A percentile compares a stretch with the other conserved stretches of the same genome.
phyloP scores from a whole-genome alignment of 2,113 vertebrate species.

The Rissa tridactyla region DNA sequence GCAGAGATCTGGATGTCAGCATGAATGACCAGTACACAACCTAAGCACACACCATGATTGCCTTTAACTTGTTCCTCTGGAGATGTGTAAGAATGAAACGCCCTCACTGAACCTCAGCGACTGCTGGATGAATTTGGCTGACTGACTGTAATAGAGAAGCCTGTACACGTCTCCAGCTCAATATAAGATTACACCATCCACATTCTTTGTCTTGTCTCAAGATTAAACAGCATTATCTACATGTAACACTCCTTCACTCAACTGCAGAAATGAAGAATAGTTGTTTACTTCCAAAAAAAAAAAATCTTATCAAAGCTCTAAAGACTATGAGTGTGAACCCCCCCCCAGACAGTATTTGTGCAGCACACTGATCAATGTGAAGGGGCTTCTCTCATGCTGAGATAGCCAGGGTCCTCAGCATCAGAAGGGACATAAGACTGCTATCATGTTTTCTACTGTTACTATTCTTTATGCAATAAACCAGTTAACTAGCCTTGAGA shows the following conservation, averaged over 20 bases:
- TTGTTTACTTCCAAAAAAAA: not conserved
- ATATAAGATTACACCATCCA: not conserved
- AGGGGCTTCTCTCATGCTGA: not conserved
- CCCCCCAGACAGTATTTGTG: not conserved
- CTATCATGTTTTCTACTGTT: not conserved
- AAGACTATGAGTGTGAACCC: not conserved
- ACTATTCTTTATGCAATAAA: not conserved
- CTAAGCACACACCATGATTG: not conserved
- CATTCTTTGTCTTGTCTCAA: not conserved
- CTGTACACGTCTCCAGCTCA: not conserved
- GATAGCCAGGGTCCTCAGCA: not conserved
- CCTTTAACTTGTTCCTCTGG: not conserved
- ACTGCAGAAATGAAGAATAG: not conserved
- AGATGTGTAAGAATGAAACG: not conserved
- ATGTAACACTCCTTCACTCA: not conserved
- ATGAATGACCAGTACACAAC: not conserved
- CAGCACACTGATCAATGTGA: not conserved
- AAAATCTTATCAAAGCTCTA: not conserved
- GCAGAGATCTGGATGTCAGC: not conserved
- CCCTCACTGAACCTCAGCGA: fast-evolving
- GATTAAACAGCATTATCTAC: not conserved
- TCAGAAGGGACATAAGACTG: not conserved
- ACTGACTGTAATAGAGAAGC: not conserved
- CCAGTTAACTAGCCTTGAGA: not conserved
- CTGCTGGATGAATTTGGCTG: not conserved